phyloP scores from a whole-genome alignment of 1,140 invertebrate species.

The Eupristina koningsbergeri region DNA sequence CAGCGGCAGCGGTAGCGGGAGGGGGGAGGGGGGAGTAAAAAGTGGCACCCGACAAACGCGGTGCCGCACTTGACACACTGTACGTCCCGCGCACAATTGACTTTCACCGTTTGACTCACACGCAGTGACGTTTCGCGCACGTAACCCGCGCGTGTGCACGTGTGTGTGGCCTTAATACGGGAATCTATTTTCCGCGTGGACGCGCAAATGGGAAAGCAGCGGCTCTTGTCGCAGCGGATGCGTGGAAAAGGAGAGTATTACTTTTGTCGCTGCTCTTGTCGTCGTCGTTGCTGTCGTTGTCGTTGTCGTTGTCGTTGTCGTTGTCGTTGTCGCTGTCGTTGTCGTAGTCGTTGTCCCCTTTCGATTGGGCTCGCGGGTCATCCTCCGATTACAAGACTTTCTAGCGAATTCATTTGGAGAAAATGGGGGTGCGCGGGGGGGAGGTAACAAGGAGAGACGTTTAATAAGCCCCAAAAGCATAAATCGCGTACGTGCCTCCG shows the following conservation, averaged over 20 bases:
- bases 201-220: not conserved
- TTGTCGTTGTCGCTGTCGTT: too few relatives aligned
- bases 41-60: not conserved
- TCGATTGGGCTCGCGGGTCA: too few relatives aligned
- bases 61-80: constrained; percentile 39
- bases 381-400: not conserved
- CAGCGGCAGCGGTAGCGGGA: not conserved
- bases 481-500: not conserved
- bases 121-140: too few relatives aligned
- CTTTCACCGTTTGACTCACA: constrained; percentile 49
- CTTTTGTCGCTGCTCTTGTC: too few relatives aligned
- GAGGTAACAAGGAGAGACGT: not conserved
- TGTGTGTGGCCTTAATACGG: constrained; percentile 36
- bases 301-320: too few relatives aligned
- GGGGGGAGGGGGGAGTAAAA: not conserved
- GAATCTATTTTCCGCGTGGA: constrained; percentile 19
- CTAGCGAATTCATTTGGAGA: too few relatives aligned
- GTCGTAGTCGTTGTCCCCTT: not conserved
- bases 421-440: too few relatives aligned
- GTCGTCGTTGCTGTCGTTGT: too few relatives aligned
- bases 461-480: constrained; percentile 15
- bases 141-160: not conserved
- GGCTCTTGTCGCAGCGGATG: too few relatives aligned
- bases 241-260: not conserved
- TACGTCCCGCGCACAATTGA: constrained; percentile 23